These are phyloP conservation scores for Neuroterus valhalla DNA, from an alignment of 1,140 invertebrate genomes.

Conservation along the genomic window DNA sequence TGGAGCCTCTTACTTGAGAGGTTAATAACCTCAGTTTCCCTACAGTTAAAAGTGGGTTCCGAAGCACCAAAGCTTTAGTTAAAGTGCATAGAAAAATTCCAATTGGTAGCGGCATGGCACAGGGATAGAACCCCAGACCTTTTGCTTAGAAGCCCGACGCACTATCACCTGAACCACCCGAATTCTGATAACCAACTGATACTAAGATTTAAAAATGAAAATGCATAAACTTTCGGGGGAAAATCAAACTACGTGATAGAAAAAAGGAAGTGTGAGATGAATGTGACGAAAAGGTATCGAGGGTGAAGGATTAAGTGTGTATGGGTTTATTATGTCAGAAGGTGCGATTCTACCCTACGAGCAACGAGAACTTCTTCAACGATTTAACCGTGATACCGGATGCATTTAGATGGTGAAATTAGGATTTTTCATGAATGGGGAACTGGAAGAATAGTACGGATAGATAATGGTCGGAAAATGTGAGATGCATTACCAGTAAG, in stretches of 20 bases:
- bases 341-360: slow-evolving; percentile 47
- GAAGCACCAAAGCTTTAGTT: too few relatives aligned
- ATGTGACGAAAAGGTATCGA: slow-evolving; percentile 14
- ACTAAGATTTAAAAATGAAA: neutral
- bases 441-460: slow-evolving; percentile 31
- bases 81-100: too few relatives aligned
- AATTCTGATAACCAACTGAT: too few relatives aligned
- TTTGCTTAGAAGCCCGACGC: neutral
- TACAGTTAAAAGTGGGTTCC: too few relatives aligned
- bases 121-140: too few relatives aligned
- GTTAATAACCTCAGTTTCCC: too few relatives aligned
- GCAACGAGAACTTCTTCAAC: slow-evolving; percentile 55
- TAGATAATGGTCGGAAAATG: slow-evolving; percentile 38
- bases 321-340: slow-evolving; percentile 66
- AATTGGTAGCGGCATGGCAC: too few relatives aligned
- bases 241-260: neutral
- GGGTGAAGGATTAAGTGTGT: slow-evolving; percentile 58
- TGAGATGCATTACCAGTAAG: slow-evolving; percentile 28
- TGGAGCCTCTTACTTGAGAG: too few relatives aligned
- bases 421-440: slow-evolving; percentile 59
- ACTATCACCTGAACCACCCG: too few relatives aligned
- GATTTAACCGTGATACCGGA: slow-evolving; percentile 55
- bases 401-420: slow-evolving; percentile 68
- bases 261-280: neutral
- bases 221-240: neutral